Evolutionary conservation across 2,888 invertebrate genomes (phyloP), one percentile per base, ranked within the genome.

Genomic region (Podotricha telesiphe): DNA sequence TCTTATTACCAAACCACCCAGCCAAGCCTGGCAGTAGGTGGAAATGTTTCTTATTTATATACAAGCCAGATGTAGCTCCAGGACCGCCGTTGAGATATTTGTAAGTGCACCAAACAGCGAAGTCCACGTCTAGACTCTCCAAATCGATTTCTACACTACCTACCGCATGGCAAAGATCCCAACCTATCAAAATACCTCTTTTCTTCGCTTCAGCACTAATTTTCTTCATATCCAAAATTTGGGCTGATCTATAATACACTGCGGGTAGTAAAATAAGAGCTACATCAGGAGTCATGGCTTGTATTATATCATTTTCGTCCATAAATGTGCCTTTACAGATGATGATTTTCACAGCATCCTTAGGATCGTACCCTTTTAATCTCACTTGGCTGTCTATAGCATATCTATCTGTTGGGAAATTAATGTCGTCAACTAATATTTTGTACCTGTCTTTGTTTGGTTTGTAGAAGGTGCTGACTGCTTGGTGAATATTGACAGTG

Each of bases 41-140:
- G 68, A 91, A 91, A 72, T 91, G 87, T 73, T 81, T 86, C 11
- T 82, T 83, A 64, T 91, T 91, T 10, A 91, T 86, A 63, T 89
- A 91, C 47, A 90, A 69, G 0, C 81, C 87, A 0, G 86, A 85
- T 0, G 82, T 42, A 0, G 89, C 82, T 0, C 91, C 91, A 0
- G 91, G 91, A 0, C 91, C 91, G 0, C 89, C 91, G 62, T 90
- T 91, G 19, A 91, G 71, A 63, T 91, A 91, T 75, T 91, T 91
- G 63, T 91, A 91, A 2, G 88, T 91, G 67, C 90, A 91, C 91
- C 91, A 91, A 6, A 91, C 77, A 0, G 90, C 91, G 69, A 91
- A 91, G 73, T 91, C 91, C 20, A 82, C 77, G 67, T 90, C 86
- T 3, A 89, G n/a, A 17, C 80, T 74, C 50, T 86, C 86, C 4